Evolutionary conservation across 2,888 invertebrate species (phyloP).

Genomic region (Corbicula japonica): DNA sequence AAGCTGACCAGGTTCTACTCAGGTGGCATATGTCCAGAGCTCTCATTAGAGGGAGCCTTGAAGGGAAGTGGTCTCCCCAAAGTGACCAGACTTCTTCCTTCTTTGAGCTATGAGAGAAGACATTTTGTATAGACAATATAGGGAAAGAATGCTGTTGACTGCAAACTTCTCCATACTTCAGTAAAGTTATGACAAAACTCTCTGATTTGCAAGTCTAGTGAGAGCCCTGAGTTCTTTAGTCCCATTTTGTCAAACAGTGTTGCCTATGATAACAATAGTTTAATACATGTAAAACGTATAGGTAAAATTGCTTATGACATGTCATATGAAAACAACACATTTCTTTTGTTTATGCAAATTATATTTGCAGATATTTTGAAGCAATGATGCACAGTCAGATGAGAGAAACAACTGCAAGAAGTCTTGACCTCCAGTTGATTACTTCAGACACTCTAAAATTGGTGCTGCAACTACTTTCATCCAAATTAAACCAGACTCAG

Average conservation of each 20-base stretch:
- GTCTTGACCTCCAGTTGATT: constrained; percentile 12
- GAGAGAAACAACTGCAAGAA: constrained; percentile 18
- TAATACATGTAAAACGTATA: not conserved
- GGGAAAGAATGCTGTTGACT: no score
- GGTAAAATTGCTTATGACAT: not conserved
- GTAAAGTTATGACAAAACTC: not conserved
- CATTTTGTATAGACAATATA: no score
- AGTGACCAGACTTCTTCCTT: no score
- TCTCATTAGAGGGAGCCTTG: no score
- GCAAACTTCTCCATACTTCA: no score
- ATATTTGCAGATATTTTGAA: constrained; percentile 20
- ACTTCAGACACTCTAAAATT: constrained; percentile 9
- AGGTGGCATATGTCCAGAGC: no score
- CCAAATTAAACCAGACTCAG: not conserved
- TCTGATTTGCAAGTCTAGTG: not conserved
- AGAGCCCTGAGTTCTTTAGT: not conserved
- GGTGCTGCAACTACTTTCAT: constrained; percentile 14
- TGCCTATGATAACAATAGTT: not conserved
- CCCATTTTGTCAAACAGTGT: not conserved
- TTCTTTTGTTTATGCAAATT: no score
- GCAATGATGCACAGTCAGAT: constrained; percentile 18
- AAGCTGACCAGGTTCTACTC: no score
- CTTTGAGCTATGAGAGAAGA: no score
- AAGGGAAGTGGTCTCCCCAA: no score
- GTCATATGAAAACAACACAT: no score